Evolutionary conservation across 2,113 vertebrate genomes (phyloP), one percentile per base, ranked within the genome.

Genomic region (Rhineura floridana): DNA sequence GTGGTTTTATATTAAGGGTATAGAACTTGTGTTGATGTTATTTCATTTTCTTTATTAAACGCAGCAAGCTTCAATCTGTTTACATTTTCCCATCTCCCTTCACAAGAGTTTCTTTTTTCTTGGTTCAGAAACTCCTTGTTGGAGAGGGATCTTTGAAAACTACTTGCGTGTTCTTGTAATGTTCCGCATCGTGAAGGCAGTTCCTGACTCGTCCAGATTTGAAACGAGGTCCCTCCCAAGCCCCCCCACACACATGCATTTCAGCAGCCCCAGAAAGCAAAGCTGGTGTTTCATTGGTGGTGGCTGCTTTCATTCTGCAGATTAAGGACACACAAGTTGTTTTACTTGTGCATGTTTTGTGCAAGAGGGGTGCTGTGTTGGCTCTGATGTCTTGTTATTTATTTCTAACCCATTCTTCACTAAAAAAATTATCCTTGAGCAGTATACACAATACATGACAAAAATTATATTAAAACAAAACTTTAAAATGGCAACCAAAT

Each of bases 1-100:
- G 69, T n/a, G 70, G 17, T 83, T 88, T 25, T 33, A 73, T 89
- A 70, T 84, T n/a, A 73, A 85, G 91, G 86, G 13, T 81, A 2
- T 17, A 12, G 23, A 33, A 21, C 48, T 88, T 83, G 73, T 6
- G 0, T 62, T 3, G 6, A 62, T 65, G 13, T 44, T 86, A 12
- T 6, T 82, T 80, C n/a, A 30, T 65, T 50, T 55, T 33, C 33
- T 86, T 70, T 23, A 84, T 80, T 21, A 48, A 50, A 39, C 23
- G 42, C 59, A 23, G 59, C 30, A 39, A 75, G 44, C 55, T 88
- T 88, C 79, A n/a, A 9, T 85, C 28, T 11, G 42, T 36, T 80
- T 67, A 48, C 12, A n/a, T 88, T 82, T 81, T 63, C 25, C 23
- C 44, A 25, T 62, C 11, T 62, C 70, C 30, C 42, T 81, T 87